Percentiles rank a stretch among this genome's conserved stretches.
phyloP scores from a whole-genome alignment of 2,797 vertebrate species.

The Diglossa cyanea region DNA sequence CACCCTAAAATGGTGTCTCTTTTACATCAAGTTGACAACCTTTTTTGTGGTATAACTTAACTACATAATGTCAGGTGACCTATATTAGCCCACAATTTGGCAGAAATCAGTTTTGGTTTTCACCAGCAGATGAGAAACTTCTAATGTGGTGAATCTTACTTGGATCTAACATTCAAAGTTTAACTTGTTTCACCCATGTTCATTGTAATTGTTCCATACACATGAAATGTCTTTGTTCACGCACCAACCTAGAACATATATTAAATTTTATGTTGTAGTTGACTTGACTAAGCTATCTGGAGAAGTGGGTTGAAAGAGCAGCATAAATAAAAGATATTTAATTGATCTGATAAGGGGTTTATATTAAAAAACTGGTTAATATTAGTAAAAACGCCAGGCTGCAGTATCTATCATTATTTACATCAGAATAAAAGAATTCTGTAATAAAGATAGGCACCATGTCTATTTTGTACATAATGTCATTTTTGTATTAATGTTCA shows the following conservation, averaged over 20 bases:
- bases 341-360: background rate
- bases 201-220: background rate
- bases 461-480: background rate
- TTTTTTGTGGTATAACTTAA: background rate
- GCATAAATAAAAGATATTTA: background rate
- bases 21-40: background rate
- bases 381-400: background rate
- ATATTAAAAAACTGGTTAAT: background rate
- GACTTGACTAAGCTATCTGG: background rate
- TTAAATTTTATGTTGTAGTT: background rate
- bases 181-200: background rate
- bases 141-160: background rate
- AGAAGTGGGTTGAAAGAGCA: background rate
- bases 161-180: background rate
- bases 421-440: background rate
- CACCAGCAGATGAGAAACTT: background rate
- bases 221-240: background rate
- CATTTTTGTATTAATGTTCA: background rate
- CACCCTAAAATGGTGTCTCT: background rate
- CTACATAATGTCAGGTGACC: background rate
- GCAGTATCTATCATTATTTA: background rate
- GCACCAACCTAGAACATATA: background rate
- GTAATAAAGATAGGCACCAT: background rate
- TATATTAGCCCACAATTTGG: background rate
- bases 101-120: background rate